Percentiles rank a stretch among this genome's conserved stretches.
These are phyloP conservation scores for Urocynchramus pylzowi DNA, from an alignment of 2,113 vertebrate genomes.

Conservation along the genomic window DNA sequence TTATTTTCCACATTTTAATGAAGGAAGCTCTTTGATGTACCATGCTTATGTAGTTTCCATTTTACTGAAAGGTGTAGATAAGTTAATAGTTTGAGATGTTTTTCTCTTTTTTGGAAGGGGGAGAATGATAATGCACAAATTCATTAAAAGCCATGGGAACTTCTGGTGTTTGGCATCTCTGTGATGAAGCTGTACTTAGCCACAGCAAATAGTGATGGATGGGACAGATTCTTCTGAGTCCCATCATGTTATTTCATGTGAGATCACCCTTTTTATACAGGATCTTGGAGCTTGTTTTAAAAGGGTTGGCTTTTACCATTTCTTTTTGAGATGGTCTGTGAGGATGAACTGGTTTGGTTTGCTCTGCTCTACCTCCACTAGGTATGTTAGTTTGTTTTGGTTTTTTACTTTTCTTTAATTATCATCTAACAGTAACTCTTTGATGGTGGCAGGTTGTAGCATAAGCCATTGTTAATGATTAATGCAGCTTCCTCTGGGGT, in stretches of 20 bases:
- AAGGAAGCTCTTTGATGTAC: conserved; percentile 48
- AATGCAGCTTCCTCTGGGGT: neutral
- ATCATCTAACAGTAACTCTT: neutral
- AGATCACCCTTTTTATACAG: neutral
- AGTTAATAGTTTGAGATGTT: conserved; percentile 1
- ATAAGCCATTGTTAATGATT: neutral
- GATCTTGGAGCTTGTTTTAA: neutral
- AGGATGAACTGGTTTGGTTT: neutral
- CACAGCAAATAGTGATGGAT: neutral
- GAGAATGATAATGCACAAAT: neutral
- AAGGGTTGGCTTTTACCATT: neutral
- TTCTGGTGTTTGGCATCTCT: neutral
- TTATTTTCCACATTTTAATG: conserved; percentile 57
- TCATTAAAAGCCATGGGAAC: neutral
- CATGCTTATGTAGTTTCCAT: neutral
- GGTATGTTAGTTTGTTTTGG: neutral
- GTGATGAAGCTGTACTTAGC: neutral
- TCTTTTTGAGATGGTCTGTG: neutral
- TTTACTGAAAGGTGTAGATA: neutral
- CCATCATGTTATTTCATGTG: neutral
- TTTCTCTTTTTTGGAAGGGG: neutral
- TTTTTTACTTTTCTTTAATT: neutral
- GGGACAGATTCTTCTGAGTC: neutral
- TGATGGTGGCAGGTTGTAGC: neutral
- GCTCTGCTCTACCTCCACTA: neutral